These are phyloP conservation scores for Lichenostomus cassidix DNA, from an alignment of 2,113 vertebrate species.

Conservation along the genomic window DNA sequence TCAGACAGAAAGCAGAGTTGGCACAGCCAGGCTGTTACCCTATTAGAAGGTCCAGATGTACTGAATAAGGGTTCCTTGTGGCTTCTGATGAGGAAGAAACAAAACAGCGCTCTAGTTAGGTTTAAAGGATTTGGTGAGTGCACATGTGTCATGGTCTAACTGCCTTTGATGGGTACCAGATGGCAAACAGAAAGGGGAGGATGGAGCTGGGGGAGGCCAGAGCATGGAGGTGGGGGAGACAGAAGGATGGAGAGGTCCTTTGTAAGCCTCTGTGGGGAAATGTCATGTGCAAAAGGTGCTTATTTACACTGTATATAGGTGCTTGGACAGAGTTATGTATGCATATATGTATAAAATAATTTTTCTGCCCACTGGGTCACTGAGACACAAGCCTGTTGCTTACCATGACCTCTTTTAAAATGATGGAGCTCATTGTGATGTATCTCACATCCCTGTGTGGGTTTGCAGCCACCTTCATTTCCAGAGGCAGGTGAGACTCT, in stretches of 20 bases:
- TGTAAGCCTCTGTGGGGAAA: background rate
- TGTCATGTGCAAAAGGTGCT: background rate
- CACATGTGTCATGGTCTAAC: conserved; percentile 46
- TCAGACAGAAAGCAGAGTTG: conserved; percentile 55
- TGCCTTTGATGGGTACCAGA: conserved; percentile 65
- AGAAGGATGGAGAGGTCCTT: background rate
- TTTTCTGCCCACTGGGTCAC: background rate
- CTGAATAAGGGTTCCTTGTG: conserved; percentile 40
- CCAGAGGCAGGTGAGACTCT: background rate
- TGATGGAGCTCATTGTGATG: background rate
- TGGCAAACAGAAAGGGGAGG: conserved; percentile 42
- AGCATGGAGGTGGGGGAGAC: background rate
- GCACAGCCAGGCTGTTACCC: conserved; percentile 49
- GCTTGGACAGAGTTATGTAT: background rate
- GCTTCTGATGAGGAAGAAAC: conserved; percentile 63
- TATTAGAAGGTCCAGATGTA: conserved; percentile 66
- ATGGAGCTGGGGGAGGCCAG: background rate
- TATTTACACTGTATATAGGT: background rate
- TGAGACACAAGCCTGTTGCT: background rate
- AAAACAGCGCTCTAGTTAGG: conserved; percentile 55
- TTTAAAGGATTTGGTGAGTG: conserved; percentile 58
- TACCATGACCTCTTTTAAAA: background rate
- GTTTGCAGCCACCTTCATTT: background rate
- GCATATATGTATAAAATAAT: background rate
- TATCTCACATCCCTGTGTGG: background rate